Conservation (phyloP, 1,140 invertebrate species). For the Zelostemma sp. region DNA sequence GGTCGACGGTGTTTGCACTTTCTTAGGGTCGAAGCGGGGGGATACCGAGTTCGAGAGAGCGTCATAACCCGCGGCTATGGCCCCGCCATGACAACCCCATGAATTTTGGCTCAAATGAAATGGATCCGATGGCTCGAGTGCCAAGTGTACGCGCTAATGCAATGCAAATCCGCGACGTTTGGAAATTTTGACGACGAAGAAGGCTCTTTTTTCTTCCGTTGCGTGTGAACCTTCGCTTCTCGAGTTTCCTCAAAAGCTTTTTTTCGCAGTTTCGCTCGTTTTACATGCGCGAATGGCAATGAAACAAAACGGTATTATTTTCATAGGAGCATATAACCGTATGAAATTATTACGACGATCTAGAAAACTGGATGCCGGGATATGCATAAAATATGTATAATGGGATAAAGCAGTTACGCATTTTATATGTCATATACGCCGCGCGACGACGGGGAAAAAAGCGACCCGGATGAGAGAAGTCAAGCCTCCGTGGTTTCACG, state of each 20-base stretch:
- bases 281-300: neutral
- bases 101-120: constrained; percentile 72
- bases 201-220: neutral
- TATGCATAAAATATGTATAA: constrained; percentile 30
- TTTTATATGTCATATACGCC: constrained; percentile 32
- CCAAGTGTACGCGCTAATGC: constrained; percentile 54
- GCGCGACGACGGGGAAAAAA: constrained; percentile 27
- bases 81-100: constrained; percentile 54
- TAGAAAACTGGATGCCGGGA: constrained; percentile 12
- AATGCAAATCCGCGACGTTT: constrained; percentile 57
- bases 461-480: constrained; percentile 43
- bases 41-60: constrained; percentile 1
- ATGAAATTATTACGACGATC: constrained; percentile 14
- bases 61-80: constrained; percentile 35
- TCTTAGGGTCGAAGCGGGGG: constrained; percentile 19
- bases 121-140: constrained; percentile 57
- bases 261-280: neutral
- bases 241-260: neutral
- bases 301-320: neutral
- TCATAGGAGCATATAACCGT: neutral
- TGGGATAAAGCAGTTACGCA: constrained; percentile 39
- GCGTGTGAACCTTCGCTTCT: constrained; percentile 6
- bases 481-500: constrained; percentile 37
- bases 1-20: constrained; percentile 36
- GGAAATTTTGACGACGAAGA: constrained; percentile 39